Evolutionary conservation across 2,797 vertebrate species (phyloP).

Genomic region (Aphelocoma californica): DNA sequence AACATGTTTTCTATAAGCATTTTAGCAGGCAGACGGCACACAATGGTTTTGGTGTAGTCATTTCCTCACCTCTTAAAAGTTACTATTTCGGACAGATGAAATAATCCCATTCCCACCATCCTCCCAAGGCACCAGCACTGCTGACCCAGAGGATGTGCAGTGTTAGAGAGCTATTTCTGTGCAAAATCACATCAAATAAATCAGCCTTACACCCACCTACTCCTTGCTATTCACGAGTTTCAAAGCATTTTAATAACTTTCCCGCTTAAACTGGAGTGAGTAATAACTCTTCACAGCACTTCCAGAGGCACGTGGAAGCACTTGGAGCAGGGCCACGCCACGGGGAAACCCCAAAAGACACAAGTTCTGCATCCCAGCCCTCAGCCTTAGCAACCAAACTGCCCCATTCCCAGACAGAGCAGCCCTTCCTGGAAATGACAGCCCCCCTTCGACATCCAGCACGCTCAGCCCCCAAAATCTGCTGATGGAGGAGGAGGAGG

Average conservation of each 20-base stretch:
- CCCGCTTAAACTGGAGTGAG: not conserved
- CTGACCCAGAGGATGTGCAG: not conserved
- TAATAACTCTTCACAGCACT: not conserved
- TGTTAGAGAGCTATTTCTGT: not conserved
- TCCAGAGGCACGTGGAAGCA: not conserved
- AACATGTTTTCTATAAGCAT: slow-evolving; percentile 54
- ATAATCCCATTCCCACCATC: not conserved
- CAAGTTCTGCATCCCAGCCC: not conserved
- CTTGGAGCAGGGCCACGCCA: not conserved
- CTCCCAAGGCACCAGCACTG: not conserved
- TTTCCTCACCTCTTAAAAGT: slow-evolving; percentile 49
- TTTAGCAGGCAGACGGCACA: slow-evolving; percentile 63
- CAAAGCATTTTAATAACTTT: not conserved
- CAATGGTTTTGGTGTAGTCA: slow-evolving; percentile 53
- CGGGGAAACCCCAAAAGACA: not conserved
- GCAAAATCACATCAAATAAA: not conserved
- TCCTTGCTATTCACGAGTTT: not conserved
- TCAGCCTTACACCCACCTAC: not conserved
- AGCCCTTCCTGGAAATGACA: not conserved
- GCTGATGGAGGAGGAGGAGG: not conserved
- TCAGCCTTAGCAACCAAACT: not conserved
- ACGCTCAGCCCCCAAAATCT: rapidly evolving
- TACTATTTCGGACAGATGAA: slow-evolving; percentile 38
- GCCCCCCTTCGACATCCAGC: rapidly evolving
- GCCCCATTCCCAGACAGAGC: not conserved